Evolutionary conservation across 2,888 invertebrate genomes (phyloP), one percentile per base, ranked within the genome.

Genomic region (Uloborus plumipes): DNA sequence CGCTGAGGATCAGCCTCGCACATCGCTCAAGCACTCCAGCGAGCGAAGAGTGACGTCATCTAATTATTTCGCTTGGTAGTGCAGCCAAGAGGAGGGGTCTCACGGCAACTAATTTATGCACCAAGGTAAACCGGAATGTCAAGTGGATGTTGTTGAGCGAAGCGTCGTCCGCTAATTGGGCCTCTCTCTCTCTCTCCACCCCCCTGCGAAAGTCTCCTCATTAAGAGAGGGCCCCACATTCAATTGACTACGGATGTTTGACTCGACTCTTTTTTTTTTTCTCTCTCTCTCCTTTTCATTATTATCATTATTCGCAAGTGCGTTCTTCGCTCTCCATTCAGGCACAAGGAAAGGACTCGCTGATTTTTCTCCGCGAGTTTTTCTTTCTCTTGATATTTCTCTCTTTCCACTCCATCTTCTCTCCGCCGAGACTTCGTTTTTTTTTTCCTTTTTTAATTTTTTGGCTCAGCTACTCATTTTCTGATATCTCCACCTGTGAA

Each of bases 91-190:
- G 80, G 80, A 74, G 80, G 80, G 74, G 80, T 81, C 80, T 81
- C 80, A 70, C 74, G 55, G 80, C 80, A 75, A 76, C 81, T 82
- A 82, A 82, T 82, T 82, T 82, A 82, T 82, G 81, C 81, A 67
- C 81, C 75, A 82, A 82, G 81, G 81, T 82, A 82, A 82, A 82
- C 81, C 76, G 71, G 80, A 71, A 82, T 82, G 81, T 82, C 81
- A 82, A 82, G 81, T 82, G 81, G 81, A 82, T 71, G 76, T 75
- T 82, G 81, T 82, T 75, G 81, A 75, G 76, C 75, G 65, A 71
- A 82, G 81, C 75, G 81, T 82, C 81, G 71, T 76, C 66, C 64
- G 71, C 81, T 82, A 82, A 76, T 82, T 82, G 81, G 81, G 71
- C 81, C 81, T 82, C 81, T 82, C 73, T 66, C 64, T 59, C 64